Evolutionary conservation across 2,113 vertebrate genomes (phyloP).

Genomic region (Cinclus cinclus): DNA sequence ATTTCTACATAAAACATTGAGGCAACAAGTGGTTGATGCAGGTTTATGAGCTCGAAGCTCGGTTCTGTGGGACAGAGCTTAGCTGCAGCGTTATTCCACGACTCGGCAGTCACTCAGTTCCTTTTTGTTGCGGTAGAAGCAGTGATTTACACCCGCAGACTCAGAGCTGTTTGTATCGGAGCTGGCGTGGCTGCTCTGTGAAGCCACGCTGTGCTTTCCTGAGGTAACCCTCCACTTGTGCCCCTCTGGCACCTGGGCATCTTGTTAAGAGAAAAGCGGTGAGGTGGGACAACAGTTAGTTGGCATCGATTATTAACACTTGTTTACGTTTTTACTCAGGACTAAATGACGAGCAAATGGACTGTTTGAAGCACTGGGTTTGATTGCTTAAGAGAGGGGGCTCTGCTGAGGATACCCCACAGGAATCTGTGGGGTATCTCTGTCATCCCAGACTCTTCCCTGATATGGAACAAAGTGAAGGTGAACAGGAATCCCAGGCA

Average conservation of each 20-base stretch:
- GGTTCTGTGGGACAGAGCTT: background rate
- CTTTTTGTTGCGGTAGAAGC: background rate
- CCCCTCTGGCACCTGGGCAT: background rate
- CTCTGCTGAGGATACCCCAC: background rate
- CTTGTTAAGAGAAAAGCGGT: background rate
- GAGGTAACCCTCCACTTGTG: background rate
- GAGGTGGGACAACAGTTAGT: background rate
- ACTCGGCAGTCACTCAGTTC: background rate
- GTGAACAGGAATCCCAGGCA: constrained; percentile 35
- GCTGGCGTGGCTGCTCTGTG: background rate
- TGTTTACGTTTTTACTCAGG: constrained; percentile 23
- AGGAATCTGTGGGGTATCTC: background rate
- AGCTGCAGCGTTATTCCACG: background rate
- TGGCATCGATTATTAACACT: background rate
- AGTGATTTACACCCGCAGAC: background rate
- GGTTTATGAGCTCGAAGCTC: background rate
- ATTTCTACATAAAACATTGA: background rate
- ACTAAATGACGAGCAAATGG: background rate
- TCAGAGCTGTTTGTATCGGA: background rate
- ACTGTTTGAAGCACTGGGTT: background rate
- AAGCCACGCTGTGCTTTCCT: background rate
- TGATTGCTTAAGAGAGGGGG: background rate
- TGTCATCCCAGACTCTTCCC: background rate
- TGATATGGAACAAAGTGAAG: constrained; percentile 64
- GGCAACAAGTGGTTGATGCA: background rate